These are phyloP conservation scores for Tenthredo notha DNA, from an alignment of 2,888 invertebrate species.

Conservation along the genomic window DNA sequence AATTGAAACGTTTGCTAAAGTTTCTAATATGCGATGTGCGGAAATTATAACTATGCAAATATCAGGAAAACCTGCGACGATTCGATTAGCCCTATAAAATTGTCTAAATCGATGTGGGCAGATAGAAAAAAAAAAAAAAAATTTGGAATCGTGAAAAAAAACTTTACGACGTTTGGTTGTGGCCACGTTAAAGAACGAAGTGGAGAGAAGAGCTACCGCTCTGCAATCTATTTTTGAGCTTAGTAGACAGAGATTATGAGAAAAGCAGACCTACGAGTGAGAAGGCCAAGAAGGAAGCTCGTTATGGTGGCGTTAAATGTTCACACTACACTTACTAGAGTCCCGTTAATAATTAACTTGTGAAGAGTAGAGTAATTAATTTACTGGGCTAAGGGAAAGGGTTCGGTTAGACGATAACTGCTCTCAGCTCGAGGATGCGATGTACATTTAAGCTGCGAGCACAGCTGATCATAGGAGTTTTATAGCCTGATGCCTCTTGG, in stretches of 20 bases:
- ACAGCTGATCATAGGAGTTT: constrained; percentile 9
- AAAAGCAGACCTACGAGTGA: neutral
- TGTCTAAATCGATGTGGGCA: too few species aligned
- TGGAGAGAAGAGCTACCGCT: neutral
- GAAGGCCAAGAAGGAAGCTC: constrained; percentile 8
- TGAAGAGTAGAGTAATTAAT: constrained; percentile 42
- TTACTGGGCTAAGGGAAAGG: constrained; percentile 39
- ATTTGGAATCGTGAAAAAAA: too few species aligned
- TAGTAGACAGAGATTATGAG: neutral
- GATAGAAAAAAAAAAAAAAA: too few species aligned
- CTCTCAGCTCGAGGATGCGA: constrained; percentile 3
- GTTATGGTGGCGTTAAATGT: constrained; percentile 46
- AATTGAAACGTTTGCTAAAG: too few species aligned
- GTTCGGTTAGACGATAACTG: neutral
- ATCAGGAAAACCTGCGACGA: too few species aligned
- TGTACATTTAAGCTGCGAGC: neutral
- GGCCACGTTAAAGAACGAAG: neutral
- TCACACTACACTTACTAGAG: constrained; percentile 41
- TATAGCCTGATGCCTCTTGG: neutral
- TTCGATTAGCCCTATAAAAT: too few species aligned
- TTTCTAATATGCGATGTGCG: too few species aligned
- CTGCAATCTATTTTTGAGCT: constrained; percentile 2
- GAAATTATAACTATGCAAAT: too few species aligned
- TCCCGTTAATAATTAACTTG: constrained; percentile 53
- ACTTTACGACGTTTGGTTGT: too few species aligned